phyloP scores from a whole-genome alignment of 2,888 invertebrate genomes.

The Salticus scenicus region DNA sequence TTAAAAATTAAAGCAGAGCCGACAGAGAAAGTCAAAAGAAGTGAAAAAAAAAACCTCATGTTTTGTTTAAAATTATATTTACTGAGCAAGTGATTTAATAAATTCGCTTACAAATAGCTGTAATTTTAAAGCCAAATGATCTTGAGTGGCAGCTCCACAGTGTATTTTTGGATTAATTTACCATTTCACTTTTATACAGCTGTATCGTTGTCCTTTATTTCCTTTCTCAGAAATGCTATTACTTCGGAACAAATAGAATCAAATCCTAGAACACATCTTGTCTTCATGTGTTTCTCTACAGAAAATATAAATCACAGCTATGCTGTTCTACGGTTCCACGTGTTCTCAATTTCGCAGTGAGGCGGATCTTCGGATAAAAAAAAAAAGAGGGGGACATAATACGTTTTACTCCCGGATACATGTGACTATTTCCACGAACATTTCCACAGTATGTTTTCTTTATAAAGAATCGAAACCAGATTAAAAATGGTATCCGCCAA shows the following conservation, averaged over 20 bases:
- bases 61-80: no score
- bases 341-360: neutral
- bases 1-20: no score
- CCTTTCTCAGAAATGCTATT: neutral
- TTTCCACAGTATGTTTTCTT: neutral
- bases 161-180: no score
- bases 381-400: neutral
- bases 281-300: slow-evolving; percentile 9
- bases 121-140: no score
- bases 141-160: no score
- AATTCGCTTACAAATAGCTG: no score
- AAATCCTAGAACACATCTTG: slow-evolving; percentile 16
- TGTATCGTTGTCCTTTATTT: no score
- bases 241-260: neutral
- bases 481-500: neutral
- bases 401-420: neutral
- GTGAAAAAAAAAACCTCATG: no score
- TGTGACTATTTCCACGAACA: slow-evolving; percentile 6
- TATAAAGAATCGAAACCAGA: neutral
- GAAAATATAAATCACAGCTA: neutral
- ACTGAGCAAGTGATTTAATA: no score
- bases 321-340: neutral
- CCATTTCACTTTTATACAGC: no score
- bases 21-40: no score
- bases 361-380: neutral